Percentiles rank a stretch among this genome's conserved stretches.
Evolutionary conservation across 2,888 invertebrate species (phyloP).

Genomic region (Amiota minor): DNA sequence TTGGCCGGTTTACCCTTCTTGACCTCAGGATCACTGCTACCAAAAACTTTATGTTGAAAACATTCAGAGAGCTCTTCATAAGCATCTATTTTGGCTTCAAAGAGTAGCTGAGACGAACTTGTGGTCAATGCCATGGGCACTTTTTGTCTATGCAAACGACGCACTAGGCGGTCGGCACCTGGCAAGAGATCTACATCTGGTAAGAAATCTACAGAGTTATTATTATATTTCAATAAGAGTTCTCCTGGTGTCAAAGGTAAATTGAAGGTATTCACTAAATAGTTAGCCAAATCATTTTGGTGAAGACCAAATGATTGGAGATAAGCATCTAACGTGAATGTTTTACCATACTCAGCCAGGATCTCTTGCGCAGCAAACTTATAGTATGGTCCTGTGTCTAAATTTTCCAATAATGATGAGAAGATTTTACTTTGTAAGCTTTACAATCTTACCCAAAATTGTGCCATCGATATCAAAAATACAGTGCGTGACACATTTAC

Average conservation of each 20-base stretch:
- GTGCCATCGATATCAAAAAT: conserved; percentile 25
- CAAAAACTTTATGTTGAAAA: conserved; percentile 83
- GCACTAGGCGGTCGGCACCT: conserved; percentile 82
- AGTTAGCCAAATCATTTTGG: neutral
- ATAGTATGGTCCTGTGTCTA: neutral
- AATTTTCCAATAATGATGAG: neutral
- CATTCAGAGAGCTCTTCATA: conserved; percentile 78
- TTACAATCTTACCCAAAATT: conserved; percentile 1
- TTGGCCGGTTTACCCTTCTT: conserved; percentile 88
- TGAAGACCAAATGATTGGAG: neutral
- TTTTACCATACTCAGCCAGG: neutral
- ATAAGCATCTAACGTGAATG: neutral
- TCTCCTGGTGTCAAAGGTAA: conserved; percentile 5
- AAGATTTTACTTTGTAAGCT: neutral
- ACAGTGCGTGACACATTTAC: conserved; percentile 11
- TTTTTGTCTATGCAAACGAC: conserved; percentile 80
- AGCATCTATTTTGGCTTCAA: conserved; percentile 78
- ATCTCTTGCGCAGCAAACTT: neutral
- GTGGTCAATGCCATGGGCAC: conserved; percentile 89
- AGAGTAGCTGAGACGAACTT: conserved; percentile 82
- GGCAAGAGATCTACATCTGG: conserved; percentile 11
- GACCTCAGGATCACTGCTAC: conserved; percentile 86
- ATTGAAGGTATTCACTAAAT: neutral
- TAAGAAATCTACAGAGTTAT: neutral
- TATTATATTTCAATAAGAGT: neutral